Conservation (phyloP, 1,140 invertebrate genomes). For the Lasioglossum baleicum region DNA sequence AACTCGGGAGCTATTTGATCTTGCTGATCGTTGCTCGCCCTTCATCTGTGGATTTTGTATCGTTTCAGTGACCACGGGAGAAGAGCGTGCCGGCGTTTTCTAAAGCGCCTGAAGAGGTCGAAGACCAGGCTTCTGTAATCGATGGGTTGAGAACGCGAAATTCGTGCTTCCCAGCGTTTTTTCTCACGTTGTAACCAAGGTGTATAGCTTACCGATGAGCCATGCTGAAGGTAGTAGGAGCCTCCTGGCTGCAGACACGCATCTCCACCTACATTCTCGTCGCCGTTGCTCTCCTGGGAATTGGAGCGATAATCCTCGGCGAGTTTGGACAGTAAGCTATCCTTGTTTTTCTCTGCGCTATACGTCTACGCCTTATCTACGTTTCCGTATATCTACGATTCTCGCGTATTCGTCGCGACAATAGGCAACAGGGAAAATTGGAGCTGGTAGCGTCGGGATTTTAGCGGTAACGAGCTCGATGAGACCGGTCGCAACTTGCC, state of each 20-base stretch:
- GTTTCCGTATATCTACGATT: too few species aligned
- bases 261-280: constrained; percentile 86
- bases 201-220: constrained; percentile 76
- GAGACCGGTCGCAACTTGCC: neutral
- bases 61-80: constrained; percentile 50
- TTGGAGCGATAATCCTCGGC: constrained; percentile 84
- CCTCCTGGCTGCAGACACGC: constrained; percentile 88
- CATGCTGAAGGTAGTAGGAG: constrained; percentile 89
- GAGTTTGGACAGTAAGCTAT: constrained; percentile 82
- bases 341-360: too few species aligned
- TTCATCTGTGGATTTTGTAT: neutral
- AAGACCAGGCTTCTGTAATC: constrained; percentile 72
- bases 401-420: too few species aligned
- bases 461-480: neutral
- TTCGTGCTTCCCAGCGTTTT: constrained; percentile 60
- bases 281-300: constrained; percentile 84
- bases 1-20: too few species aligned
- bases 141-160: constrained; percentile 78
- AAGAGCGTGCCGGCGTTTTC: constrained; percentile 46
- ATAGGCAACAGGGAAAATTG: too few species aligned
- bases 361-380: too few species aligned
- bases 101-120: constrained; percentile 52
- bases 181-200: constrained; percentile 63
- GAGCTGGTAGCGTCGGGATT: too few species aligned
- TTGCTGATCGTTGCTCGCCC: neutral